Evolutionary conservation across 2,888 invertebrate genomes (phyloP).

Genomic region (Calameuta filiformis): DNA sequence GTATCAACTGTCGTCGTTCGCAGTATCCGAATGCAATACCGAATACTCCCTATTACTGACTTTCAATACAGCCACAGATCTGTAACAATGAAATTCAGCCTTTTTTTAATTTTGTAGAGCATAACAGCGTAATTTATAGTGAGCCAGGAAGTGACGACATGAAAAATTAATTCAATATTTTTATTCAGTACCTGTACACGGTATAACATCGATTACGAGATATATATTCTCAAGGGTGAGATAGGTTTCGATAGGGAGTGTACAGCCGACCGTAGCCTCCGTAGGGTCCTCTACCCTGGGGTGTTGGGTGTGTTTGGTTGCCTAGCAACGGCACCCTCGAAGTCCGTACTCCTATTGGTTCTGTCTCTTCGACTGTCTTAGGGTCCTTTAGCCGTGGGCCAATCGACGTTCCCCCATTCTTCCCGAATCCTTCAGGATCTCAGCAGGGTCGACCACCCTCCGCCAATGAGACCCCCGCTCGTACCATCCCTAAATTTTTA

Average conservation of each 20-base stretch:
- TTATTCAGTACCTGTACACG: not conserved
- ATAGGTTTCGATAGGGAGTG: slow-evolving; percentile 42
- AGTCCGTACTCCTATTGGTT: slow-evolving; percentile 58
- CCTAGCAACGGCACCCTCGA: slow-evolving; percentile 62
- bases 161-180: not conserved
- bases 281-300: slow-evolving; percentile 46
- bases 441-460: slow-evolving; percentile 8
- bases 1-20: not conserved
- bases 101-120: not conserved
- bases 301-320: slow-evolving; percentile 60
- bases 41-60: not conserved
- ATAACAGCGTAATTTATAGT: not conserved
- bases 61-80: not conserved
- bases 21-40: too few species aligned
- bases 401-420: slow-evolving; percentile 1
- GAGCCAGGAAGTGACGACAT: not conserved
- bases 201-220: not conserved
- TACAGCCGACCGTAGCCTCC: slow-evolving; percentile 40
- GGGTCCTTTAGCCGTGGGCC: slow-evolving; percentile 10
- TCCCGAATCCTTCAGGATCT: not conserved
- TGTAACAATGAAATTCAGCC: too few species aligned
- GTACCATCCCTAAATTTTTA: not conserved
- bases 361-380: slow-evolving; percentile 36
- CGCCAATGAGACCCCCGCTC: slow-evolving; percentile 16
- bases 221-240: slow-evolving; percentile 32